phyloP scores from a whole-genome alignment of 2,888 invertebrate species.

The Drosophila fungiperda region DNA sequence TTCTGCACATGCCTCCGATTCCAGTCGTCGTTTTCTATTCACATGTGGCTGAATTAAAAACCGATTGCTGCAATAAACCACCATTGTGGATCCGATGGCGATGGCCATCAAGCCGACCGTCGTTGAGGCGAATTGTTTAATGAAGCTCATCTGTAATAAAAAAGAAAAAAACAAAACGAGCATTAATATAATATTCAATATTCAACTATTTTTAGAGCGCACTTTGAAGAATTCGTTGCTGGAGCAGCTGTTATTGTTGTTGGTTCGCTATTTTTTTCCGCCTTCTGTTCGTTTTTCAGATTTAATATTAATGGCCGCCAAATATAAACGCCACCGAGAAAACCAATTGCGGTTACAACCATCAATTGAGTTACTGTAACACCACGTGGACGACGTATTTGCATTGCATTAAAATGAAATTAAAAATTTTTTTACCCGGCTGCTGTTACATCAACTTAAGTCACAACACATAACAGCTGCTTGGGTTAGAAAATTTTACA shows the following conservation, averaged over 20 bases:
- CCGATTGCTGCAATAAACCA: slow-evolving; percentile 69
- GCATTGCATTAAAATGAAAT: slow-evolving; percentile 70
- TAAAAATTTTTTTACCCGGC: slow-evolving; percentile 24
- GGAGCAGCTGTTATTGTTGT: slow-evolving; percentile 13
- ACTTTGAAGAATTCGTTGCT: slow-evolving; percentile 56
- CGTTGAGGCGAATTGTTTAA: slow-evolving; percentile 70
- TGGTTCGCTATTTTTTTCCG: slow-evolving; percentile 18
- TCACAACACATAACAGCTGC: slow-evolving; percentile 33
- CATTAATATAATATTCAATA: background rate
- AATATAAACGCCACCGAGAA: slow-evolving; percentile 85
- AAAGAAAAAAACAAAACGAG: background rate
- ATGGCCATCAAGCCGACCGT: slow-evolving; percentile 79
- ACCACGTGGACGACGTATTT: slow-evolving; percentile 84
- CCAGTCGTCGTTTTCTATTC: slow-evolving; percentile 67
- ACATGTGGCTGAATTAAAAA: slow-evolving; percentile 75
- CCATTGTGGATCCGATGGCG: slow-evolving; percentile 74
- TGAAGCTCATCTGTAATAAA: slow-evolving; percentile 82
- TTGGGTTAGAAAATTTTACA: slow-evolving; percentile 8
- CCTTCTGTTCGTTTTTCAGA: slow-evolving; percentile 67
- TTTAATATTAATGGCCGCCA: slow-evolving; percentile 84
- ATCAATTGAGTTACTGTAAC: slow-evolving; percentile 83
- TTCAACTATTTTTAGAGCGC: slow-evolving; percentile 1
- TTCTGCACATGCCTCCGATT: slow-evolving; percentile 82
- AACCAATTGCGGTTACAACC: slow-evolving; percentile 83
- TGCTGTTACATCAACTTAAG: slow-evolving; percentile 50